A percentile compares a stretch with the other conserved stretches of the same genome.
phyloP scores from a whole-genome alignment of 2,888 invertebrate species.

The Miltochrista miniata region DNA sequence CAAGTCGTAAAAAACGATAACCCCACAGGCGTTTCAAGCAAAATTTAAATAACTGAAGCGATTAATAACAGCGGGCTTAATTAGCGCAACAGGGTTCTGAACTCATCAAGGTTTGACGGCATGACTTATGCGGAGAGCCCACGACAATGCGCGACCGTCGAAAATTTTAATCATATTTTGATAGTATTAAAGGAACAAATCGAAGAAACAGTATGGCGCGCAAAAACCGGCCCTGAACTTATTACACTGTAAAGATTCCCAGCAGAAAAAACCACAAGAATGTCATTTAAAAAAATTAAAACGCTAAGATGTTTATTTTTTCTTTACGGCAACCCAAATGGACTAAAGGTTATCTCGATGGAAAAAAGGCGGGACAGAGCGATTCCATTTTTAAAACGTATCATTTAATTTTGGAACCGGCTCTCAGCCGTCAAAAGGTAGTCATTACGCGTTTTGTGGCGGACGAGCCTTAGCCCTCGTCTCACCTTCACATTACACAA shows the following conservation, averaged over 20 bases:
- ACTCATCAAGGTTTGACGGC: constrained; percentile 67
- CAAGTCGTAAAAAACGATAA: constrained; percentile 71
- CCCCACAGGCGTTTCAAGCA: constrained; percentile 59
- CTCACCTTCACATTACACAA: constrained; percentile 46
- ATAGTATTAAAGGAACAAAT: constrained; percentile 56
- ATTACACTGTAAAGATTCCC: constrained; percentile 74
- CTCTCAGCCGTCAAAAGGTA: constrained; percentile 83
- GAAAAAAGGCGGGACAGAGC: constrained; percentile 81
- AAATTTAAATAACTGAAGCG: constrained; percentile 74
- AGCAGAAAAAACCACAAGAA: constrained; percentile 80
- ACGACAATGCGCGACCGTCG: constrained; percentile 60
- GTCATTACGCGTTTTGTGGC: constrained; percentile 81
- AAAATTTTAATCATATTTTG: constrained; percentile 56
- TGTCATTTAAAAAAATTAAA: constrained; percentile 83
- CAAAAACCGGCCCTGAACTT: constrained; percentile 72
- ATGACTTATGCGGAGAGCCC: constrained; percentile 59
- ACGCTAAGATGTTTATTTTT: constrained; percentile 75
- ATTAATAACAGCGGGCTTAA: constrained; percentile 73
- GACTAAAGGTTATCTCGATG: constrained; percentile 81
- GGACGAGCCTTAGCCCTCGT: constrained; percentile 72
- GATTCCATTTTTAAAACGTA: constrained; percentile 84
- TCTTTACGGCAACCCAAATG: constrained; percentile 78
- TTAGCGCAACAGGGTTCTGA: constrained; percentile 66
- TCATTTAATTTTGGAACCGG: constrained; percentile 83
- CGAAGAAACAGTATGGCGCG: constrained; percentile 56